Conservation (phyloP, 2,888 invertebrate genomes). For the Megamerina dolium region DNA sequence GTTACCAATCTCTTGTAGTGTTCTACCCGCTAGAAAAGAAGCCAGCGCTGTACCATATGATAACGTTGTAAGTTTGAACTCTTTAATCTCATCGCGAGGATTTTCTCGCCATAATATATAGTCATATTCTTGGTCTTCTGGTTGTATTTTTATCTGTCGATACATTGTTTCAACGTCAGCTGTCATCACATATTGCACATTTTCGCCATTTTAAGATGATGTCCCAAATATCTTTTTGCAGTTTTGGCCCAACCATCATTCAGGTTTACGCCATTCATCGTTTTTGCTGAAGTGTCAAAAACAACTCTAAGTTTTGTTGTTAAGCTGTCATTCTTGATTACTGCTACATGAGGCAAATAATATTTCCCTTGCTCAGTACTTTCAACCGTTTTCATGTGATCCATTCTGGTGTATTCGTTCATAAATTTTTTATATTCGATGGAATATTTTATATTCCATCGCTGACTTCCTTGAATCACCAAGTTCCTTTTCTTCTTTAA, state of each 20-base stretch:
- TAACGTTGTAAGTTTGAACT: no score
- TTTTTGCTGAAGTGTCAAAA: conserved; percentile 19
- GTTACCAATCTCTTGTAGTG: no score
- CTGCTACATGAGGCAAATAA: conserved; percentile 14
- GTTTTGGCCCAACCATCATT: conserved; percentile 29
- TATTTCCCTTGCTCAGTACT: conserved; percentile 6
- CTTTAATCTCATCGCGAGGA: background rate
- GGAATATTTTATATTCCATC: no score
- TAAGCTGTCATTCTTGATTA: conserved; percentile 9
- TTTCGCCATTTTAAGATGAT: conserved; percentile 18
- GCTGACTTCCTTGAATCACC: no score
- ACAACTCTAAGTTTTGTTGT: no score
- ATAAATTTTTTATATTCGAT: background rate
- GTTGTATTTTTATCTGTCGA: conserved; percentile 25
- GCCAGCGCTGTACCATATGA: no score
- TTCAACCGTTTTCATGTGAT: conserved; percentile 7
- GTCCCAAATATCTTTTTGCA: conserved; percentile 25
- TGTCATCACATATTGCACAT: conserved; percentile 20
- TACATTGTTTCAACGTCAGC: conserved; percentile 35
- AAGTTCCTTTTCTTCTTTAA: no score
- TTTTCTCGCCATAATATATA: conserved; percentile 25
- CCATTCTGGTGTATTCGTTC: conserved; percentile 5
- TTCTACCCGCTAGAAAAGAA: no score
- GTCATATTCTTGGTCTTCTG: conserved; percentile 22
- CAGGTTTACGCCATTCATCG: conserved; percentile 21